phyloP scores from a whole-genome alignment of 2,797 vertebrate species.

The Poeciliopsis presidionis region DNA sequence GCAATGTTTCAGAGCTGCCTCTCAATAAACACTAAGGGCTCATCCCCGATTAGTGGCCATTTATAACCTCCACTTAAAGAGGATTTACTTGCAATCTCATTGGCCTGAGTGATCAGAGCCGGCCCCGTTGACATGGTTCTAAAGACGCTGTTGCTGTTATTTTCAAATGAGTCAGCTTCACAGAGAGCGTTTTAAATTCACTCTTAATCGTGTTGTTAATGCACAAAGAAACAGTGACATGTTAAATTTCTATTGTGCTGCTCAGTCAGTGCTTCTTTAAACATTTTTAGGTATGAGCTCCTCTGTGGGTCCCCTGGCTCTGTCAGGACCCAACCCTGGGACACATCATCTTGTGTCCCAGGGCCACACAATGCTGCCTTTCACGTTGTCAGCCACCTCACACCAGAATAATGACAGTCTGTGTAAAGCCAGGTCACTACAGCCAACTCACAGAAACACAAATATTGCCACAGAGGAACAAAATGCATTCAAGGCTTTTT shows the following conservation, averaged over 20 bases:
- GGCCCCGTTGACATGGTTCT: conserved; percentile 34
- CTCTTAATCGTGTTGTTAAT: background rate
- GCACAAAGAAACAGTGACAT: conserved; percentile 8
- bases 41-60: conserved; percentile 81
- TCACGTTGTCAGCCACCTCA: conserved; percentile 77
- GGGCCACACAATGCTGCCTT: conserved; percentile 84
- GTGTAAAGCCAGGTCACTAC: conserved; percentile 79
- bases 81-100: conserved; percentile 71
- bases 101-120: conserved; percentile 64
- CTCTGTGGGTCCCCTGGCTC: conserved; percentile 57
- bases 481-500: conserved; percentile 76
- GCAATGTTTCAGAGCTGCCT: conserved; percentile 77
- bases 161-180: conserved; percentile 38
- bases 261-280: conserved; percentile 47
- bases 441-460: conserved; percentile 82
- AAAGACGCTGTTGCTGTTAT: conserved; percentile 37
- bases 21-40: conserved; percentile 75
- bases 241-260: conserved; percentile 16
- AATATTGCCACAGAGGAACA: conserved; percentile 85
- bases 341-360: conserved; percentile 76
- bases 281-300: conserved; percentile 48
- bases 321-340: conserved; percentile 56
- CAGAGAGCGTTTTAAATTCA: conserved; percentile 8
- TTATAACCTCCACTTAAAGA: conserved; percentile 79
- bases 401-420: conserved; percentile 81